These are phyloP conservation scores for Piprites chloris DNA, from an alignment of 2,113 vertebrate genomes.

Conservation along the genomic window DNA sequence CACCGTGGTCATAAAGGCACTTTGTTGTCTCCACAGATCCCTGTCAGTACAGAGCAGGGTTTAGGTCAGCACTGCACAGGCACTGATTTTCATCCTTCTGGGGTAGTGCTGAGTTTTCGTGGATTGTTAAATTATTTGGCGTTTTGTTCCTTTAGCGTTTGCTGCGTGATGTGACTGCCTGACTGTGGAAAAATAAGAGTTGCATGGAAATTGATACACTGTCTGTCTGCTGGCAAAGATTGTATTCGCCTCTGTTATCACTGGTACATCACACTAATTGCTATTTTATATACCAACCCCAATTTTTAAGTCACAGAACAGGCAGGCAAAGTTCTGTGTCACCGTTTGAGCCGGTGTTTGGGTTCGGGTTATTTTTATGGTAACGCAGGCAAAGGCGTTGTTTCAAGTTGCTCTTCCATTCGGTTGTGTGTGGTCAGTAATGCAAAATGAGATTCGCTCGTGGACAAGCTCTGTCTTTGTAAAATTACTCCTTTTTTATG, in stretches of 20 bases:
- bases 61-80: background rate
- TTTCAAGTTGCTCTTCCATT: background rate
- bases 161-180: background rate
- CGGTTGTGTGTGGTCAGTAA: background rate
- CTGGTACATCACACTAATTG: rapidly evolving
- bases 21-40: background rate
- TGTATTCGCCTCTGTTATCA: rapidly evolving
- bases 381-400: background rate
- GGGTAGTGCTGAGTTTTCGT: background rate
- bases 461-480: background rate
- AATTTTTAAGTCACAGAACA: background rate
- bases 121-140: background rate
- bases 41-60: rapidly evolving
- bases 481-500: background rate
- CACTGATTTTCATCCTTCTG: background rate
- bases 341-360: rapidly evolving
- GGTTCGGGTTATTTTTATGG: background rate
- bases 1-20: background rate
- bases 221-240: background rate
- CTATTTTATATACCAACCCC: background rate
- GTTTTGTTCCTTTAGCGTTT: background rate
- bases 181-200: background rate
- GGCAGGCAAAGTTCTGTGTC: background rate
- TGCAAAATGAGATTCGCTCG: background rate
- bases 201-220: rapidly evolving